Base-by-base conservation (phyloP, 1,140 invertebrate genomes). In the Vanessa tameamea region DNA sequence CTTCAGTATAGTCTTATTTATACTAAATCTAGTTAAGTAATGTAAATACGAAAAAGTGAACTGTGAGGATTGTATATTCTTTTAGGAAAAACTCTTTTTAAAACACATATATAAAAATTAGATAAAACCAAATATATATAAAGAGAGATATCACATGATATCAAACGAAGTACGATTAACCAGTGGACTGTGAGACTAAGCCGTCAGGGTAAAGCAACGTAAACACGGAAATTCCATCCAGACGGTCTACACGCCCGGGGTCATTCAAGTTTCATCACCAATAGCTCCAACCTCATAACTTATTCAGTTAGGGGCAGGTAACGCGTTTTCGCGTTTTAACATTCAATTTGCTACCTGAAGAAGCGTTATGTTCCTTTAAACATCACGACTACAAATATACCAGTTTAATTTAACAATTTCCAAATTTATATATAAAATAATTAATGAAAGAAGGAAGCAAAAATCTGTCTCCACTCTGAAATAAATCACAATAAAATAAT, bases 221-320 rank as follows among this genome's bases (percentile, higher is more conserved):
- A 89, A 90, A 90, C 86, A 88, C 74, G 84, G 82, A 83, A 88
- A 88, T 83, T 87, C 85, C 85, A 88, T 86, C 82, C 87, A 83
- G 84, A 82, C 82, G 78, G 78, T 85, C 74, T 81, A 83, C 78
- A 82, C 78, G 83, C 82, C 81, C 77, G 75, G 73, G 85, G 88
- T 90, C 88, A 92, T 90, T 90, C 87, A 89, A 90, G 86, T 92
- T 90, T 90, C 88, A 92, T 90, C 87, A 89, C 87, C 88, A 89
- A 90, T 92, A 90, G 80, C 83, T 84, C 81, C 78, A 69, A 76
- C 78, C 87, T 87, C 83, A 89, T 90, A 90, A 90, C 87, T 92
- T 90, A 92, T 92, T 92, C 88, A 90, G 82, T 84, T 83, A 86
- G 82, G 87, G 87, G 80, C 87, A 90, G 88, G 88, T 89, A 87